Evolutionary conservation across 2,113 vertebrate genomes (phyloP).

Genomic region (Arvicanthis niloticus): DNA sequence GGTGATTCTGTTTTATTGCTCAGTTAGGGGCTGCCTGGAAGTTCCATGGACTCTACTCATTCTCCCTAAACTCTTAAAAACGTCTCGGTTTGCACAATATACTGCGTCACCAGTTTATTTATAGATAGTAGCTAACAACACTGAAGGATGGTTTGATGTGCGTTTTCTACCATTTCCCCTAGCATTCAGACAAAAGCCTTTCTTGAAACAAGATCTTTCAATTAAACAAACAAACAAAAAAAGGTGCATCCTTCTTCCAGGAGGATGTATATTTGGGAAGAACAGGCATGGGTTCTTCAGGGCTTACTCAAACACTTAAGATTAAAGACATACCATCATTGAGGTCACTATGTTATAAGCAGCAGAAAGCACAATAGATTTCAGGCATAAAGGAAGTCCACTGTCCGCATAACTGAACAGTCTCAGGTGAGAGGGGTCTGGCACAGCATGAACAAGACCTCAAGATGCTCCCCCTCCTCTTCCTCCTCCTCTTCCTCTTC

Average conservation of each 20-base stretch:
- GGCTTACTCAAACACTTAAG: background rate
- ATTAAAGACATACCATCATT: background rate
- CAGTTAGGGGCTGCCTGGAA: background rate
- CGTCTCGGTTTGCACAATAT: background rate
- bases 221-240: background rate
- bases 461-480: background rate
- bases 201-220: background rate
- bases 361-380: background rate
- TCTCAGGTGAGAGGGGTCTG: background rate
- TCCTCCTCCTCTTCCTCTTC: too few species aligned
- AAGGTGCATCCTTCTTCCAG: background rate
- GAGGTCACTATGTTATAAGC: background rate
- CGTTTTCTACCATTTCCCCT: background rate
- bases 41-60: background rate
- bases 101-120: background rate
- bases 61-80: background rate
- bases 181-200: slow-evolving; percentile 37
- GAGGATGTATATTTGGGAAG: background rate
- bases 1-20: background rate
- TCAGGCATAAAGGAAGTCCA: background rate
- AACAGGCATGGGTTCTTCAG: background rate
- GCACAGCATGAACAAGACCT: background rate
- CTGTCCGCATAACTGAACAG: background rate
- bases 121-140: background rate
- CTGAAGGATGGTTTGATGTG: background rate